These are phyloP conservation scores for Goniozus legneri DNA, from an alignment of 1,140 invertebrate species.

Conservation along the genomic window DNA sequence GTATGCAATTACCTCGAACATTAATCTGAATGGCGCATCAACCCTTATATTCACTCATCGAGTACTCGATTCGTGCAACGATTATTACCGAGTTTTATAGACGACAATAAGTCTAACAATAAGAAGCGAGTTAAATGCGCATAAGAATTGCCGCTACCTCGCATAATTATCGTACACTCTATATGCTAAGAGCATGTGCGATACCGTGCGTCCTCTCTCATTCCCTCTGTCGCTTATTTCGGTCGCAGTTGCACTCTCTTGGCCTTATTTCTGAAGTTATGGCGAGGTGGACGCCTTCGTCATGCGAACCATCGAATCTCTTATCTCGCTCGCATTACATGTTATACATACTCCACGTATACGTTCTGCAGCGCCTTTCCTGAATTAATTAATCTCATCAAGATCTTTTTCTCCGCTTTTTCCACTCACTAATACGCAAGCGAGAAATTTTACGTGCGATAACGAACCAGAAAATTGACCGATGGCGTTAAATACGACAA, in stretches of 20 bases:
- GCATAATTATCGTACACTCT: conserved; percentile 49
- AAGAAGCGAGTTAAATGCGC: conserved; percentile 29
- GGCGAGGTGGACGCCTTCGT: conserved; percentile 48
- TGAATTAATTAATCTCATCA: too few species aligned
- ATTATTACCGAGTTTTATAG: conserved; percentile 27
- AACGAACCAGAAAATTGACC: too few species aligned
- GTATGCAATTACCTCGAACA: conserved; percentile 21
- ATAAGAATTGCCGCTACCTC: conserved; percentile 4
- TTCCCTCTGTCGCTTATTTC: too few species aligned
- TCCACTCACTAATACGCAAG: too few species aligned
- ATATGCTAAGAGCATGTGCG: conserved; percentile 46
- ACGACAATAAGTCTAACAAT: conserved; percentile 33
- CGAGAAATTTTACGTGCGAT: too few species aligned
- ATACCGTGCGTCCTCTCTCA: conserved; percentile 26
- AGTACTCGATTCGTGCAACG: neutral
- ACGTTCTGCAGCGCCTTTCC: too few species aligned
- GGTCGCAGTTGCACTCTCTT: too few species aligned
- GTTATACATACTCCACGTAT: too few species aligned
- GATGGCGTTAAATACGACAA: too few species aligned
- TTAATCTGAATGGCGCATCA: conserved; percentile 27
- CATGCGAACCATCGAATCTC: conserved; percentile 46
- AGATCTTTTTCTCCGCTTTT: too few species aligned
- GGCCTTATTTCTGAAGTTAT: too few species aligned
- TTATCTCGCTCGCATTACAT: conserved; percentile 40
- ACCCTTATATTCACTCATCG: too few species aligned